Percentiles rank a stretch among this genome's conserved stretches.
Conservation (phyloP, 2,113 vertebrate genomes). For the Sylvicapra grimmia region DNA sequence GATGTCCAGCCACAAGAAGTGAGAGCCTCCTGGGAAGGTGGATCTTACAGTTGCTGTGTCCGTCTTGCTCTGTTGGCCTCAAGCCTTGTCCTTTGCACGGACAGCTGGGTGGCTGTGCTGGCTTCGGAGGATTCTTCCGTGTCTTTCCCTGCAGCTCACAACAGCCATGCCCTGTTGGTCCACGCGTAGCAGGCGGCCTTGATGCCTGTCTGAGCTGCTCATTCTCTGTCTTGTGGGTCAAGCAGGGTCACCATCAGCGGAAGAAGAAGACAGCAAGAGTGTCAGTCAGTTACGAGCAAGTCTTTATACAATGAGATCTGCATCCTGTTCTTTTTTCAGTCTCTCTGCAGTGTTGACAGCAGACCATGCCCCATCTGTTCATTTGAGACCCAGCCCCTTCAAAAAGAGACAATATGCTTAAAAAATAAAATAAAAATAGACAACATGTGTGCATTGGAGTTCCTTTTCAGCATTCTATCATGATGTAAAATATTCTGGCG, state of each 20-base stretch:
- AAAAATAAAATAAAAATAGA: background rate
- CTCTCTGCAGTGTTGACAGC: background rate
- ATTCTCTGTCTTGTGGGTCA: constrained; percentile 50
- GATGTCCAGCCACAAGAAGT: background rate
- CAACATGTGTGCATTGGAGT: too few species aligned
- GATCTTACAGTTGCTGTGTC: background rate
- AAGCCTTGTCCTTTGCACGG: accelerated
- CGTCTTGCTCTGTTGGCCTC: background rate
- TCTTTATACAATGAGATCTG: background rate
- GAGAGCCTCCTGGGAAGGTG: accelerated
- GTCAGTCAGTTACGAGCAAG: background rate
- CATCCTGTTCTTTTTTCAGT: background rate
- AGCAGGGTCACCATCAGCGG: constrained; percentile 9
- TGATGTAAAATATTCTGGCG: background rate
- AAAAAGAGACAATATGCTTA: background rate
- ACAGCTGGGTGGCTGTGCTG: background rate
- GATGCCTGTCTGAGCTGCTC: constrained; percentile 46
- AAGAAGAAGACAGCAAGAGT: background rate
- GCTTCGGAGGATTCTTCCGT: constrained; percentile 16
- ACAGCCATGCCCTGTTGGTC: background rate
- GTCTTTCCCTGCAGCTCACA: background rate
- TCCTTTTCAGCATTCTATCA: background rate
- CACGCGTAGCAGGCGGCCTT: background rate
- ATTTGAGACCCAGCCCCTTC: background rate
- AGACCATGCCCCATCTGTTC: background rate